phyloP scores from a whole-genome alignment of 2,888 invertebrate species.

The Entomobrya multifasciata region DNA sequence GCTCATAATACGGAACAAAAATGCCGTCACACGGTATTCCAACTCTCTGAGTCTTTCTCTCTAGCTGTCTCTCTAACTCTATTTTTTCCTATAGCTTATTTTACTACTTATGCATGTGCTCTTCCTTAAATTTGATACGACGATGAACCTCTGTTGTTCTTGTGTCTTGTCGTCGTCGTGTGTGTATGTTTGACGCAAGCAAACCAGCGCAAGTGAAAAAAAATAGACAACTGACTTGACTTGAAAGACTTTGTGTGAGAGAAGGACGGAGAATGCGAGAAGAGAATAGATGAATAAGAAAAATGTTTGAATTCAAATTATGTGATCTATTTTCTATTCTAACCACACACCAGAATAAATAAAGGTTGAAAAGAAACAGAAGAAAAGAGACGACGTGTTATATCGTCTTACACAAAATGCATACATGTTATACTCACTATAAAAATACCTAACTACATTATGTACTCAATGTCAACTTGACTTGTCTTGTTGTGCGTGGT shows the following conservation, averaged over 20 bases:
- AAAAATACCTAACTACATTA: too few relatives aligned
- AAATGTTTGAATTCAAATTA: conserved; percentile 39
- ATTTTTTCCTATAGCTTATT: too few relatives aligned
- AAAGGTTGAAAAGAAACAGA: not conserved
- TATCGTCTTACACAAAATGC: too few relatives aligned
- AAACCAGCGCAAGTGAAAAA: conserved; percentile 27
- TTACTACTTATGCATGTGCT: not conserved
- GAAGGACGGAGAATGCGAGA: not conserved
- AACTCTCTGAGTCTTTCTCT: not conserved
- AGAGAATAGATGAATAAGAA: conserved; percentile 38
- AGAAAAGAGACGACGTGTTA: too few relatives aligned
- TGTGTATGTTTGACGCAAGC: conserved; percentile 61
- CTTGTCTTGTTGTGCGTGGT: too few relatives aligned
- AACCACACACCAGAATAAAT: conserved; percentile 31
- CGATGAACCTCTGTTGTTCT: conserved; percentile 47
- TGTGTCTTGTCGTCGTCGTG: not conserved
- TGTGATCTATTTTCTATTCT: conserved; percentile 41
- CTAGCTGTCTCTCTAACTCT: not conserved
- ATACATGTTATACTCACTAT: too few relatives aligned
- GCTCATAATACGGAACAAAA: conserved; percentile 48
- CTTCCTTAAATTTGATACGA: conserved; percentile 47
- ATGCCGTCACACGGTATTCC: conserved; percentile 48
- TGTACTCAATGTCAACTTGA: too few relatives aligned
- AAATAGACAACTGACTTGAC: conserved; percentile 26
- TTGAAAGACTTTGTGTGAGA: not conserved